Conservation (phyloP, 2,797 vertebrate genomes). For the Chromis chromis region DNA sequence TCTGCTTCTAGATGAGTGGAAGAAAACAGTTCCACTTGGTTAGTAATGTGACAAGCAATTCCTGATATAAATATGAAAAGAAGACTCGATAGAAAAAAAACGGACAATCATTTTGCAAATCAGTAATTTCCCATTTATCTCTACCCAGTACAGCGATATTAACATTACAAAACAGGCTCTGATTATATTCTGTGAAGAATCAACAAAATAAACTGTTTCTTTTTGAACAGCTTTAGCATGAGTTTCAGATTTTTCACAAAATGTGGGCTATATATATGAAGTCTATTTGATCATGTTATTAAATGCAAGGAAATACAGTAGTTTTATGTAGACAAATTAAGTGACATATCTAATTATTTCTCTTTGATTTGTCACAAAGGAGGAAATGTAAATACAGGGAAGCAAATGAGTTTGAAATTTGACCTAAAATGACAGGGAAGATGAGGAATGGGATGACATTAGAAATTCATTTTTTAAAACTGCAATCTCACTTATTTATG, state of each 20-base stretch:
- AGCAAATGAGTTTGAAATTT: neutral
- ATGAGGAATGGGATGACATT: constrained; percentile 1
- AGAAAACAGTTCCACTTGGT: constrained; percentile 53
- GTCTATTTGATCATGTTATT: neutral
- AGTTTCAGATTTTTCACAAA: neutral
- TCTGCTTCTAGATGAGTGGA: constrained; percentile 29
- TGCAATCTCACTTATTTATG: constrained; percentile 5
- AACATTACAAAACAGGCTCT: constrained; percentile 35
- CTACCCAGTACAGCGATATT: constrained; percentile 9
- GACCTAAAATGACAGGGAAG: neutral
- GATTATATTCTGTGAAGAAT: constrained; percentile 19
- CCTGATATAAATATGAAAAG: constrained; percentile 42
- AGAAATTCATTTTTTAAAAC: neutral
- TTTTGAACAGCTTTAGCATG: neutral
- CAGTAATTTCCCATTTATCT: constrained; percentile 53
- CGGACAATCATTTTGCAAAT: constrained; percentile 38
- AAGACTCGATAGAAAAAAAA: constrained; percentile 11
- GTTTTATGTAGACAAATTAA: neutral
- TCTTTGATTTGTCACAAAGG: neutral
- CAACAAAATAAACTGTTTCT: neutral
- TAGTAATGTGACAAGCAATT: constrained; percentile 45
- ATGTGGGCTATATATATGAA: neutral
- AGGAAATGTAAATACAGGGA: neutral
- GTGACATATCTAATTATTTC: neutral
- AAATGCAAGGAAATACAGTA: neutral